Percentiles rank a stretch among this genome's conserved stretches.
Conservation (phyloP, 2,113 vertebrate species). For the Strix uralensis region DNA sequence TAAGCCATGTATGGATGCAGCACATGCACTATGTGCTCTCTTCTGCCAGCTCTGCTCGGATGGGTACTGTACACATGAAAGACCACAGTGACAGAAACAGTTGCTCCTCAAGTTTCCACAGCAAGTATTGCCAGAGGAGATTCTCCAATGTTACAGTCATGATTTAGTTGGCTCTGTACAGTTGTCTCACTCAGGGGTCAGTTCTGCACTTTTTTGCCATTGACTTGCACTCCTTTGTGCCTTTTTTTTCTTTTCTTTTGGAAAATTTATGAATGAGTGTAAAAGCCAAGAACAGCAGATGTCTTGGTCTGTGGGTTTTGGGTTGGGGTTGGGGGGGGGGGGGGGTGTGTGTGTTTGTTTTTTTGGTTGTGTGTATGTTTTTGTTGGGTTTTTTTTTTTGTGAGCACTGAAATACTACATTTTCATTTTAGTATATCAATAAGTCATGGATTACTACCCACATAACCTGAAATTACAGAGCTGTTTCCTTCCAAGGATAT, state of each 20-base stretch:
- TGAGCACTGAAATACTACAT: neutral
- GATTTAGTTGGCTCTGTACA: neutral
- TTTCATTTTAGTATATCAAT: neutral
- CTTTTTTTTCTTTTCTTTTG: neutral
- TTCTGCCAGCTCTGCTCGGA: neutral
- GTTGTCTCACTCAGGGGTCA: neutral
- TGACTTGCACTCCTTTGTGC: neutral
- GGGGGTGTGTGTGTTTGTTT: no score
- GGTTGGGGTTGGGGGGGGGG: neutral
- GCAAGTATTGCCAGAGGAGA: neutral
- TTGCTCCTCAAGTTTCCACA: conserved; percentile 1
- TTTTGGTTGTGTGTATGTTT: neutral
- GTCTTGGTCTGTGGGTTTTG: neutral
- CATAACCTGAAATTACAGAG: neutral
- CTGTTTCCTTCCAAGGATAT: neutral
- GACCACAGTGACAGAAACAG: neutral
- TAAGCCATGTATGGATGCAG: neutral
- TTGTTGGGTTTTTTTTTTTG: neutral
- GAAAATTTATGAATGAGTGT: neutral
- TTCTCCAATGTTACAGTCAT: neutral
- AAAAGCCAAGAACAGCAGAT: neutral
- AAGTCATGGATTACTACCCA: neutral
- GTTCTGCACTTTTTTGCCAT: neutral
- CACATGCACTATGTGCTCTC: neutral
- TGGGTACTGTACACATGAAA: neutral